Base-by-base conservation (phyloP, 2,888 invertebrate species). In the Agrilus mali region DNA sequence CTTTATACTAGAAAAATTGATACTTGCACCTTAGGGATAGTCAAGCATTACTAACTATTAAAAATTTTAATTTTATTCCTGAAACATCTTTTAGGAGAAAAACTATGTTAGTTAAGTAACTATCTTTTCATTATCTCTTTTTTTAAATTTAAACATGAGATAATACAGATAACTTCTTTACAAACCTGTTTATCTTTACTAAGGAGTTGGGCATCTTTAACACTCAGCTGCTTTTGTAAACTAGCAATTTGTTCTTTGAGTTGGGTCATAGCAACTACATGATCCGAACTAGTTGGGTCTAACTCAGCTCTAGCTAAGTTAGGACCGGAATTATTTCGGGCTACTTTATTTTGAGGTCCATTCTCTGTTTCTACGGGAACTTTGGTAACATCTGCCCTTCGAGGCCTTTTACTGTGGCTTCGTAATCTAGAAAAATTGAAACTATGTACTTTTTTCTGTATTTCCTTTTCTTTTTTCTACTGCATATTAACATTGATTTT, bases 211-310 rank as follows among this genome's bases (percentile, higher is more conserved):
- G 79, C 78, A 61, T 95, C 93, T 65, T 94, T 95, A 55, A 80
- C 77, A 41, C 74, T 72, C 33, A 95, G 73, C 58, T 87, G 89
- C 65, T 90, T 93, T 65, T 94, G 88, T 34, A 94, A 71, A 57
- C 85, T 84, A 37, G 92, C 89, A 56, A 95, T 92, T 60, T 92
- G 86, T 63, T 95, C 95, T 62, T 89, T 88, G 10, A 96, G 77
- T 60, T 94, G 89, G 1, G 95, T 94, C 73, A 94, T 86, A 0
- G 93, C 93, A 12, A 94, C 89, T 38, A 94, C 87, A 63, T 94
- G 90, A 65, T 92, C 92, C 0, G 89, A 86, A 59, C 86, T 86
- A 61, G 87, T 87, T 1, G 87, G 86, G 65, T 89, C 88, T 50
- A 78, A 65, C 62, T 80, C 74, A n/a, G 60, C 61, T 40, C 66